phyloP scores from a whole-genome alignment of 2,113 vertebrate genomes.

The Fregata magnificens region DNA sequence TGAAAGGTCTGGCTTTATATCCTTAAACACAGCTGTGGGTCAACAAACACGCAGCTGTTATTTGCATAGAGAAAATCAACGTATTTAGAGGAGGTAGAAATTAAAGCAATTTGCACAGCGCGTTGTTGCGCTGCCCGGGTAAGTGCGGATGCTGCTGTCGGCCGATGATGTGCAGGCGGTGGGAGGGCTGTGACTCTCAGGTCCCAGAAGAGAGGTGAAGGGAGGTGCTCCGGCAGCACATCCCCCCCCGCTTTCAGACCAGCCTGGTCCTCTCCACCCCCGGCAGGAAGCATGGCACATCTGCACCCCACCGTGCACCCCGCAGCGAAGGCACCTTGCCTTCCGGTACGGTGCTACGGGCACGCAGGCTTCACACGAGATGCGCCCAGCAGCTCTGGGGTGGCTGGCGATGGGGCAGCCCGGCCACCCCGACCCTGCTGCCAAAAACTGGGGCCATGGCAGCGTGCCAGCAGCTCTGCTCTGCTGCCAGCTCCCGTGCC shows the following conservation, averaged over 20 bases:
- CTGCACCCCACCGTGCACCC: not conserved
- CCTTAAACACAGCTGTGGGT: not conserved
- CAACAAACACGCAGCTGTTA: not conserved
- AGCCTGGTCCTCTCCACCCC: not conserved
- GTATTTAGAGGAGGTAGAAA: not conserved
- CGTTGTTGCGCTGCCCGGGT: not conserved
- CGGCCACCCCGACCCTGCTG: fast-evolving
- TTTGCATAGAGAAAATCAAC: not conserved
- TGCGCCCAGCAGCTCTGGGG: fast-evolving
- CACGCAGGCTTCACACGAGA: not conserved
- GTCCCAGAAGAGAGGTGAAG: not conserved
- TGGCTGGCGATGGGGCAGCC: not conserved
- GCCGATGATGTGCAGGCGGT: not conserved
- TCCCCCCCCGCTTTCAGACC: not conserved
- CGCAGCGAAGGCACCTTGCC: not conserved
- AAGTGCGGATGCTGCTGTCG: not conserved
- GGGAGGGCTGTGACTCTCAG: not conserved
- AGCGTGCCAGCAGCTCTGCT: not conserved
- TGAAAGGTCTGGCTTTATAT: not conserved
- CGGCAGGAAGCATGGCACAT: not conserved
- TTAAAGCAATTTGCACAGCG: not conserved
- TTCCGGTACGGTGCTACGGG: not conserved
- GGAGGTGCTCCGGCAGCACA: not conserved
- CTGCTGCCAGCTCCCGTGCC: not conserved
- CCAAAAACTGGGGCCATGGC: not conserved